Evolutionary conservation across 2,888 invertebrate genomes (phyloP).

Genomic region (Cataglyphis albicans): DNA sequence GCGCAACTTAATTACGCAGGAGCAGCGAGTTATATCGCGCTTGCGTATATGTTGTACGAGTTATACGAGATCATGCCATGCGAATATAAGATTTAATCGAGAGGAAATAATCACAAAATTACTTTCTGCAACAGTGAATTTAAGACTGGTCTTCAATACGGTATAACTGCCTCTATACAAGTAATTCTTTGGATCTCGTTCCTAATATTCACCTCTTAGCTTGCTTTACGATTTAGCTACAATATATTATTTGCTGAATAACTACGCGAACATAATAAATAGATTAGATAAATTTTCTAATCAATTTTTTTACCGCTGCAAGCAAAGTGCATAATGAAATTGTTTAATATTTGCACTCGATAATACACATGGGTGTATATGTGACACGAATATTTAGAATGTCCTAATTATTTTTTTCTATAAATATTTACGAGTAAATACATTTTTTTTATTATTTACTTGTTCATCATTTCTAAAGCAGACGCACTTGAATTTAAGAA

Average conservation of each 20-base stretch:
- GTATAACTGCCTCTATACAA: conserved; percentile 40
- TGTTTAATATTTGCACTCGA: conserved; percentile 16
- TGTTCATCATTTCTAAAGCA: not conserved
- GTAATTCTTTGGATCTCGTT: conserved; percentile 16
- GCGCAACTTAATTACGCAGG: conserved; percentile 51
- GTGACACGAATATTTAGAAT: not conserved
- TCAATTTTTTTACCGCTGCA: not conserved
- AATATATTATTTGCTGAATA: conserved; percentile 29
- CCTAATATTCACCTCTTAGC: not conserved
- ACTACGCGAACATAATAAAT: conserved; percentile 18
- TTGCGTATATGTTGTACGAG: conserved; percentile 26
- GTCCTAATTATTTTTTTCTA: not conserved
- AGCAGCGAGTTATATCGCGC: conserved; percentile 39
- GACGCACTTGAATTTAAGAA: not conserved
- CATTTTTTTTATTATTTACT: not conserved
- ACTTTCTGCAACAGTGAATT: conserved; percentile 48
- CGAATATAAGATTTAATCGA: conserved; percentile 48
- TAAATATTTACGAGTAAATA: not conserved
- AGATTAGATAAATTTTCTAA: conserved; percentile 19
- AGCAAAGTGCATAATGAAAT: not conserved
- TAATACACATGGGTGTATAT: not conserved
- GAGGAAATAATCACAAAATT: conserved; percentile 52
- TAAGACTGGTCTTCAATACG: conserved; percentile 44
- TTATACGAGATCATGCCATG: conserved; percentile 39
- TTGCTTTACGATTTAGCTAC: conserved; percentile 23